Evolutionary conservation across 2,113 vertebrate species (phyloP).

Genomic region (Varanus salvator): DNA sequence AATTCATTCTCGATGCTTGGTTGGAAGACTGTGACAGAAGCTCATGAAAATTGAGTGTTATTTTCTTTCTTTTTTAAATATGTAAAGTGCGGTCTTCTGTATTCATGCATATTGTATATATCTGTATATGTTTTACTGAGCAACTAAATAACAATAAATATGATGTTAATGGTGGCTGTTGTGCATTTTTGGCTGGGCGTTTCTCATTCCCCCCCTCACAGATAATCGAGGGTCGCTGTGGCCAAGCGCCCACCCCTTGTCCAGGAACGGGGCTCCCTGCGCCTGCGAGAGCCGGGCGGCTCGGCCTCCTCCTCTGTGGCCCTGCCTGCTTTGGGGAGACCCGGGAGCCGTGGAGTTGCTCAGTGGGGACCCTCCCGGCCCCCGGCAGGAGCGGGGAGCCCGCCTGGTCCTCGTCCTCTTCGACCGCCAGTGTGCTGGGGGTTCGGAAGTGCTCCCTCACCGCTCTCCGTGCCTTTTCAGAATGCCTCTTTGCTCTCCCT

Average conservation of each 20-base stretch:
- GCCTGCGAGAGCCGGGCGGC: too few relatives aligned
- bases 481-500: too few relatives aligned
- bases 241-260: too few relatives aligned
- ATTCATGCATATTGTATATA: conserved; percentile 99
- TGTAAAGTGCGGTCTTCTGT: conserved; percentile 99
- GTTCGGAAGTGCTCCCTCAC: too few relatives aligned
- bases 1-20: conserved; percentile 93
- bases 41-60: conserved; percentile 90
- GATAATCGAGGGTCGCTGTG: too few relatives aligned
- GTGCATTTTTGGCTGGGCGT: conserved; percentile 49
- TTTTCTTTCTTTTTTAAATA: conserved; percentile 87
- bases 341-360: neutral
- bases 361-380: neutral
- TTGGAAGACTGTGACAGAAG: conserved; percentile 96
- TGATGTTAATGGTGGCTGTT: conserved; percentile 94
- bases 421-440: too few relatives aligned
- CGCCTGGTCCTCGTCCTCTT: too few relatives aligned
- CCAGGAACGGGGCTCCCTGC: too few relatives aligned
- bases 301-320: too few relatives aligned
- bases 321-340: too few relatives aligned
- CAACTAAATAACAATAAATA: conserved; percentile 99
- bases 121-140: conserved; percentile 99
- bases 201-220: neutral
- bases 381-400: neutral
- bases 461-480: too few relatives aligned